Evolutionary conservation across 1,140 invertebrate species (phyloP).

Genomic region (Palaemon carinicauda): DNA sequence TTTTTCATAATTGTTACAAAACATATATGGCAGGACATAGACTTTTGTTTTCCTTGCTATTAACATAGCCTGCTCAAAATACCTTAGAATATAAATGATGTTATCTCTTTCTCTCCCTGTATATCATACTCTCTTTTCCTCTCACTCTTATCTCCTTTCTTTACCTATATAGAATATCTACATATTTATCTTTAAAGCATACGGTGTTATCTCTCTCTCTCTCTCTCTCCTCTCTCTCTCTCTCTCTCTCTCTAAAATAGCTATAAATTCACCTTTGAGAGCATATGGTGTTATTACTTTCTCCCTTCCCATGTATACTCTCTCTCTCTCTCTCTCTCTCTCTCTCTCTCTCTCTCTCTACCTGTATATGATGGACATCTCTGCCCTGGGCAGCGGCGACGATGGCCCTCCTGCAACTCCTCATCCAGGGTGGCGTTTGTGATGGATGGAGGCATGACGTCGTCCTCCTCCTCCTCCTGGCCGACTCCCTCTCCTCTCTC

Average conservation of each 20-base stretch:
- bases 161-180: slow-evolving; percentile 14
- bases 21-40: no score
- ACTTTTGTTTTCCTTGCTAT: no score
- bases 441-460: slow-evolving; percentile 65
- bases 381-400: slow-evolving; percentile 73
- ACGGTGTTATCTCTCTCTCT: no score
- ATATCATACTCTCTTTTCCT: no score
- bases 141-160: no score
- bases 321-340: background rate
- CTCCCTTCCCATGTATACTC: background rate
- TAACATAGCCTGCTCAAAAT: no score
- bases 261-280: background rate
- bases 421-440: slow-evolving; percentile 72
- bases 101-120: no score
- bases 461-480: background rate
- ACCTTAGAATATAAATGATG: no score
- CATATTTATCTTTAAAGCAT: background rate
- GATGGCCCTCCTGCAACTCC: slow-evolving; percentile 74
- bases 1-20: no score
- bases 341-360: background rate
- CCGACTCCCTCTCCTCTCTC: background rate
- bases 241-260: no score
- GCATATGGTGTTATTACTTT: no score
- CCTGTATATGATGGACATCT: slow-evolving; percentile 68
- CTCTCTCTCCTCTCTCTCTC: no score